Conservation (phyloP, 2,888 invertebrate genomes). For the Drosophila pseudotakahashii region DNA sequence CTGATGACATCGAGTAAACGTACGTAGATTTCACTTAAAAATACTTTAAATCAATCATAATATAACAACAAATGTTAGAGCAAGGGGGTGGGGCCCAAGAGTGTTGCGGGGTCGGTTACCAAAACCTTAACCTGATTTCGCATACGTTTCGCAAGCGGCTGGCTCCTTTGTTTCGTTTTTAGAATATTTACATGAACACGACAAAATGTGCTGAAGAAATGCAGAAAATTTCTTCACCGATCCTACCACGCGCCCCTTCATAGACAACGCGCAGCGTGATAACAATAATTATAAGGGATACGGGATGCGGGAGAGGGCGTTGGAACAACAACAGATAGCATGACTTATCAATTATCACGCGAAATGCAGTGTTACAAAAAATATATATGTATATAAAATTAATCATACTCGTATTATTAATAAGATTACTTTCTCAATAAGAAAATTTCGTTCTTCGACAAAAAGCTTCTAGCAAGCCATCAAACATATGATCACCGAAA, state of each 20-base stretch:
- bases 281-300: conserved; percentile 38
- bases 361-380: conserved; percentile 68
- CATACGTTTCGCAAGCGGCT: conserved; percentile 15
- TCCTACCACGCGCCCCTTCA: conserved; percentile 1
- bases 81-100: conserved; percentile 17
- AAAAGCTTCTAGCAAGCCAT: conserved; percentile 39
- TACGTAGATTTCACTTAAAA: conserved; percentile 57
- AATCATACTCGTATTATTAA: conserved; percentile 31
- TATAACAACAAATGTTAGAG: conserved; percentile 70
- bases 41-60: conserved; percentile 66
- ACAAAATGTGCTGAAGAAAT: conserved; percentile 38
- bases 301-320: conserved; percentile 12
- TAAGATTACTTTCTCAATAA: conserved; percentile 31
- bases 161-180: conserved; percentile 37
- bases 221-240: conserved; percentile 33
- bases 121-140: conserved; percentile 45
- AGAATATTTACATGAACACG: conserved; percentile 47
- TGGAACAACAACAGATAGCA: conserved; percentile 55
- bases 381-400: conserved; percentile 28
- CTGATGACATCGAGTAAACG: conserved; percentile 67
- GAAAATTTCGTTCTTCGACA: conserved; percentile 25
- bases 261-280: conserved; percentile 56
- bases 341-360: conserved; percentile 70
- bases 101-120: conserved; percentile 29
- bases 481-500: conserved; percentile 71